Evolutionary conservation across 2,888 invertebrate species (phyloP).

Genomic region (Tipula vernalis): DNA sequence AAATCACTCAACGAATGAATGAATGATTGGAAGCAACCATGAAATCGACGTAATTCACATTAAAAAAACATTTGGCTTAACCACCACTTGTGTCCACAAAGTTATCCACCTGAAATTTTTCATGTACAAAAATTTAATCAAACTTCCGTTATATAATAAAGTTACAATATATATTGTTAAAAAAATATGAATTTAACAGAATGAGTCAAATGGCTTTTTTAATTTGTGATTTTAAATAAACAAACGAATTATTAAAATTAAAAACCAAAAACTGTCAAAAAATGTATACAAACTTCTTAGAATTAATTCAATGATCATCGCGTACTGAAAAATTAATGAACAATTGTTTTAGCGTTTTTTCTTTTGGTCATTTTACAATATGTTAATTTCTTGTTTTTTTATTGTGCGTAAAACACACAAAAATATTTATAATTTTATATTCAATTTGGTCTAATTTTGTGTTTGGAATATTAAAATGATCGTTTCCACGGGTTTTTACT

Average conservation of each 20-base stretch:
- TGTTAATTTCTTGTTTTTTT: not conserved
- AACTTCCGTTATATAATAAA: not conserved
- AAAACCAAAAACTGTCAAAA: not conserved
- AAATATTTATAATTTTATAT: slow-evolving; percentile 4
- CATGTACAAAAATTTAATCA: not conserved
- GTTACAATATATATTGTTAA: not conserved
- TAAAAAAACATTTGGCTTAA: not conserved
- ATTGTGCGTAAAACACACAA: not conserved
- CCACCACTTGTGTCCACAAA: not conserved
- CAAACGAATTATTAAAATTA: not conserved
- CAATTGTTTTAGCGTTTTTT: not conserved
- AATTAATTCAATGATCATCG: not conserved
- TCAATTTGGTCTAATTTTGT: not conserved
- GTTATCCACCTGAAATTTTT: not conserved
- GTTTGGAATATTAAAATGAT: not conserved
- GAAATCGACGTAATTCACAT: not conserved
- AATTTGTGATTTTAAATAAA: not conserved
- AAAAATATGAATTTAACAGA: not conserved
- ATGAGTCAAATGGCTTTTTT: not conserved
- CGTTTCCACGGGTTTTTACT: not conserved
- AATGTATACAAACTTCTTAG: not conserved
- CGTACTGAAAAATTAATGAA: not conserved
- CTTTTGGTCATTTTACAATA: not conserved
- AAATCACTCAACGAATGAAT: too few species aligned
- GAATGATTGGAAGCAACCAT: too few species aligned